Conservation (phyloP, 2,888 invertebrate species). For the Ephialtes manifestator region DNA sequence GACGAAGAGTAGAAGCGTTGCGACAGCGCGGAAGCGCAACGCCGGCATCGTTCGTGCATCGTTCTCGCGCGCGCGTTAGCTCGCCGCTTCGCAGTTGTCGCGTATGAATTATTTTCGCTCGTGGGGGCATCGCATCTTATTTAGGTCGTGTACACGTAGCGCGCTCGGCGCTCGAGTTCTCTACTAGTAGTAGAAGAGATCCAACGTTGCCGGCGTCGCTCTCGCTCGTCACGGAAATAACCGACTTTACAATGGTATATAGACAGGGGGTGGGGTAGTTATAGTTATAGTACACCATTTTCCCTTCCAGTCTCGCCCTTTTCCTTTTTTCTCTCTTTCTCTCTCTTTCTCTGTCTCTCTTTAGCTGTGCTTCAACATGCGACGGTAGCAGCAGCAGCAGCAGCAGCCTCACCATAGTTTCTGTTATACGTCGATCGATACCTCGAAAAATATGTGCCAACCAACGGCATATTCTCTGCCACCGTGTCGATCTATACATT, state of each 20-base stretch:
- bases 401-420: constrained; percentile 5
- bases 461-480: constrained; percentile 10
- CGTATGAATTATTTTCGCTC: constrained; percentile 86
- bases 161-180: constrained; percentile 55
- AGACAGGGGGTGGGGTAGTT: neutral
- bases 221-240: constrained; percentile 71
- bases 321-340: constrained; percentile 1
- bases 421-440: constrained; percentile 54
- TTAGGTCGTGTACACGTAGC: constrained; percentile 86
- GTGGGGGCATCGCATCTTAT: constrained; percentile 86
- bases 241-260: constrained; percentile 67
- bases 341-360: constrained; percentile 9
- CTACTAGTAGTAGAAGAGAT: constrained; percentile 63
- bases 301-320: constrained; percentile 14
- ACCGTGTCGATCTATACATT: constrained; percentile 12
- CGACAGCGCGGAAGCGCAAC: constrained; percentile 66
- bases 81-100: constrained; percentile 71
- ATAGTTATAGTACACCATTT: constrained; percentile 1
- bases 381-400: constrained; percentile 1
- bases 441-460: constrained; percentile 62
- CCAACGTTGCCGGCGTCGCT: constrained; percentile 58
- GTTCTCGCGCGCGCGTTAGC: constrained; percentile 65
- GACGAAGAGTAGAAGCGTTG: constrained; percentile 21
- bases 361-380: constrained; percentile 23
- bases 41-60: constrained; percentile 63